phyloP scores from a whole-genome alignment of 2,888 invertebrate genomes.

The Embidobia sp. region DNA sequence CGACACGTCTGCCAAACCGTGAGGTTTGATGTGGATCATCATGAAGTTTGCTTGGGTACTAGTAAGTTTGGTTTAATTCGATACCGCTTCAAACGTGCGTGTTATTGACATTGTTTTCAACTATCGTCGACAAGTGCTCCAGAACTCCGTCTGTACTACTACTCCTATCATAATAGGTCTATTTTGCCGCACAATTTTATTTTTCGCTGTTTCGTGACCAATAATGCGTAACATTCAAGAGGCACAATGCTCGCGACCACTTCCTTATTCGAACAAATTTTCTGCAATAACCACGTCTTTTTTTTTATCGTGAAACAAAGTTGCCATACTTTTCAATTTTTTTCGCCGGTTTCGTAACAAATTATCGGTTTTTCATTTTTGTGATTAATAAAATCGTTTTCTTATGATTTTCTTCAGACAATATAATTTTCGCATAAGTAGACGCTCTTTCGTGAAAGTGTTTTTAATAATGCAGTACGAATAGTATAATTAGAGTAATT shows the following conservation, averaged over 20 bases:
- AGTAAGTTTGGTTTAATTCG: slow-evolving; percentile 70
- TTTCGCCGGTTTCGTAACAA: no score
- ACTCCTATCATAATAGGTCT: no score
- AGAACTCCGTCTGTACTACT: no score
- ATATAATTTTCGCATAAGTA: no score
- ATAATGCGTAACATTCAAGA: not conserved
- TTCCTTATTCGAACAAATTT: not conserved
- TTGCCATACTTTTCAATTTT: no score
- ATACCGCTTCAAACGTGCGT: not conserved
- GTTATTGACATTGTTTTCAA: slow-evolving; percentile 6
- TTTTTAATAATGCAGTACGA: slow-evolving; percentile 16
- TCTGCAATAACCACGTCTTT: not conserved
- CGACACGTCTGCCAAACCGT: slow-evolving; percentile 75
- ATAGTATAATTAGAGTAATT: not conserved
- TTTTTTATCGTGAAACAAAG: not conserved
- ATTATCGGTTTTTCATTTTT: no score
- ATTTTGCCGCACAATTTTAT: not conserved
- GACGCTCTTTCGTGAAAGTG: no score
- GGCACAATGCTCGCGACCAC: not conserved
- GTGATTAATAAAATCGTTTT: no score
- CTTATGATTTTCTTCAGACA: no score
- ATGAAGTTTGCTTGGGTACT: slow-evolving; percentile 74
- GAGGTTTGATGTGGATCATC: slow-evolving; percentile 72
- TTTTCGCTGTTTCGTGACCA: slow-evolving; percentile 12
- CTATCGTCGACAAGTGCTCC: no score